Conservation (phyloP, 2,797 vertebrate species). For the Pelobates cultripes region DNA sequence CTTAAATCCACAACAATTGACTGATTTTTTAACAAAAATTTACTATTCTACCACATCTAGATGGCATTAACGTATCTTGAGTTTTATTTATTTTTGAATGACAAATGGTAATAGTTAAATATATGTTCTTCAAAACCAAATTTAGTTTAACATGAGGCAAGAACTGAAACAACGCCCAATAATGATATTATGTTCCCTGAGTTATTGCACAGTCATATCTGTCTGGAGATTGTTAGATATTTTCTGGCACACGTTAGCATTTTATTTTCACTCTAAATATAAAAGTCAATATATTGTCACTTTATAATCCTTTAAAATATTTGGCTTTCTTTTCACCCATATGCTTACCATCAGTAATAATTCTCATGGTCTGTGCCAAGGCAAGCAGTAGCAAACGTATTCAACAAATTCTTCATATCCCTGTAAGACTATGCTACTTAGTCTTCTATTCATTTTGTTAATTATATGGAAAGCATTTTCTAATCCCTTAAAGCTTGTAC, state of each 20-base stretch:
- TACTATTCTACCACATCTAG: no score
- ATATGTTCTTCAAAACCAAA: constrained; percentile 25
- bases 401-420: neutral
- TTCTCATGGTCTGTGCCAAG: constrained; percentile 51
- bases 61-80: no score
- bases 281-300: neutral
- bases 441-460: neutral
- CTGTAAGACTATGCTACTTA: no score
- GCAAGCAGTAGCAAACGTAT: neutral
- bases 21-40: no score
- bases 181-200: neutral
- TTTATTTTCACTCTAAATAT: constrained; percentile 46
- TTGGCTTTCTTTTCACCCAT: constrained; percentile 31
- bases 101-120: no score
- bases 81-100: no score
- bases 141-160: constrained; percentile 4
- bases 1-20: no score
- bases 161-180: constrained; percentile 11
- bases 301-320: constrained; percentile 43
- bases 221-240: constrained; percentile 28
- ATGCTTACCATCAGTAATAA: constrained; percentile 21
- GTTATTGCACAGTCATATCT: constrained; percentile 31
- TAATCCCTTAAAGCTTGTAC: neutral
- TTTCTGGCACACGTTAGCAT: constrained; percentile 43
- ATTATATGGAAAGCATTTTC: neutral